Evolutionary conservation across 2,797 vertebrate species (phyloP), one percentile per base, ranked within the genome.

Genomic region (Serranus cabrilla): DNA sequence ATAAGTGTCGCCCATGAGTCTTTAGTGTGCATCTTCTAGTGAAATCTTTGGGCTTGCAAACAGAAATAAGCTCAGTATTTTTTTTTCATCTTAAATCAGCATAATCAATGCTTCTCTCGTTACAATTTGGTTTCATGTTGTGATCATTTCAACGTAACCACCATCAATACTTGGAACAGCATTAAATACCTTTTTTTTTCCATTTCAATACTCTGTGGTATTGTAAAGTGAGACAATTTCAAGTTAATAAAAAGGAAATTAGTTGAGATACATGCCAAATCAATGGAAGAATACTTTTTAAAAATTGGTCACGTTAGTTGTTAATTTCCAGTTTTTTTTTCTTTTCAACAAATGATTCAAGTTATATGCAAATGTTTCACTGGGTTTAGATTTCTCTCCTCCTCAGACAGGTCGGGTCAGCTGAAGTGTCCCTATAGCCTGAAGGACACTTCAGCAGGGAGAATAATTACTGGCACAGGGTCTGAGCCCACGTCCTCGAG

Each of bases 1-100:
- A 83, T 61, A 67, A 50, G 40, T 76, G 72, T 84, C 17, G 60
- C 80, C 86, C 78, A 77, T 57, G 67, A 86, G 85, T 84, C 77
- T 77, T 63, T 79, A 73, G 73, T 88, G 92, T 91, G 88, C 78
- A 87, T 84, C 82, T 57, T 72, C 67, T 40, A 76, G 75, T 67
- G 25, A 87, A 74, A 73, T 92, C 87, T 93, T 92, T 93, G 90
- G 89, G 87, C 81, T 92, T 80, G 78, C 83, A 80, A 90, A 86
- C 62, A 83, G 60, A 87, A 80, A 74, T 56, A 64, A 84, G 69
- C 57, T 78, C 55, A 37, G 39, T 68, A 49, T 56, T 56, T 47
- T 64, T 65, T 67, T 65, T 67, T 65, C 21, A 72, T 21, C n/a
- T 72, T 63, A 67, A 82, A 62, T 82, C 52, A 70, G 81, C 63